These are phyloP conservation scores for Phodopus roborovskii DNA, from an alignment of 2,113 vertebrate genomes.

Conservation along the genomic window DNA sequence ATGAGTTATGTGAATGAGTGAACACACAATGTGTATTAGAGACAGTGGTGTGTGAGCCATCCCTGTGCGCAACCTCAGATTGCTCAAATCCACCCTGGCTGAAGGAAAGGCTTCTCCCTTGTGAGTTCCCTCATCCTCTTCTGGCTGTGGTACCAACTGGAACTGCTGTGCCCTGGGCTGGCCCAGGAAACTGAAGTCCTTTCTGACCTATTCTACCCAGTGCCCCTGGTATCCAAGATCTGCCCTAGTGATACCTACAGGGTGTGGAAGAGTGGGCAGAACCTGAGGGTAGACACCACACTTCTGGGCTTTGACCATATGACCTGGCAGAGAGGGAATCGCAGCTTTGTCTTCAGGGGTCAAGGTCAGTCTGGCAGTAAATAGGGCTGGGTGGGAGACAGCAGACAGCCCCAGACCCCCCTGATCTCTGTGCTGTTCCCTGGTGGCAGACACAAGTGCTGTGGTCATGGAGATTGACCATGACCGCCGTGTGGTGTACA, in stretches of 20 bases:
- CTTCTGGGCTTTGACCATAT: conserved; percentile 98
- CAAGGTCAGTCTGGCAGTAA: conserved; percentile 89
- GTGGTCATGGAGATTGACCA: conserved; percentile 99
- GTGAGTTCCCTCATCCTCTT: neutral
- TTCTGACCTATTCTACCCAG: conserved; percentile 83
- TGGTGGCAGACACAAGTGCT: conserved; percentile 91
- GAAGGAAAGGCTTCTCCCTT: neutral
- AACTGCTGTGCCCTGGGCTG: neutral
- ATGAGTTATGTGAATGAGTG: neutral
- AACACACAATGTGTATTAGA: neutral
- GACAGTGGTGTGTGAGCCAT: neutral
- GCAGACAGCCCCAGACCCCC: neutral
- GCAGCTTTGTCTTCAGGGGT: conserved; percentile 97
- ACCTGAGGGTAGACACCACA: conserved; percentile 97
- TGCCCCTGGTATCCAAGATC: conserved; percentile 97
- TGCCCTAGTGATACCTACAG: conserved; percentile 98
- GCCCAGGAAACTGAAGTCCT: neutral
- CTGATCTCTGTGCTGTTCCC: conserved; percentile 23
- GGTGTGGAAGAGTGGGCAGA: conserved; percentile 99
- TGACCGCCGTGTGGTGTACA: conserved; percentile 95
- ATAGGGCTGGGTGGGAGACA: neutral
- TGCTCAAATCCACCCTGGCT: neutral
- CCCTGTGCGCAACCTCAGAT: neutral
- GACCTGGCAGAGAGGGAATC: conserved; percentile 98
- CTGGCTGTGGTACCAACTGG: neutral